Conservation (phyloP, 2,888 invertebrate genomes). For the Crocallis elinguaria region DNA sequence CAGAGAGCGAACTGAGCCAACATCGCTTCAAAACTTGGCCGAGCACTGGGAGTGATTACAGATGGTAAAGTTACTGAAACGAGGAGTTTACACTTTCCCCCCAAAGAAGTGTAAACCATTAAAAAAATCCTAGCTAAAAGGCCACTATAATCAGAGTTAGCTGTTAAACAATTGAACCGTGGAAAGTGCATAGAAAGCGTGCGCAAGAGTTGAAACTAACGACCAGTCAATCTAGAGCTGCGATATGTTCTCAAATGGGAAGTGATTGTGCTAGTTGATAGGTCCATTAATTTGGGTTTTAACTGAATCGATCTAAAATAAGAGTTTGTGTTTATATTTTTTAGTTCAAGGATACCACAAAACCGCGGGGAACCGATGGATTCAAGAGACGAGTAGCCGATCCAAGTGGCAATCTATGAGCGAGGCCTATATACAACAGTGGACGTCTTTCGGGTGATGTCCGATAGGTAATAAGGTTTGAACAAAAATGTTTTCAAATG, state of each 20-base stretch:
- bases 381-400: no score
- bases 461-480: no score
- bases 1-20: no score
- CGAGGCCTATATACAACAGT: no score
- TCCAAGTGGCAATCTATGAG: no score
- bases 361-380: no score
- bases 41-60: slow-evolving; percentile 10
- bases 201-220: slow-evolving; percentile 48
- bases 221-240: slow-evolving; percentile 8
- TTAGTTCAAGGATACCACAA: no score
- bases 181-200: slow-evolving; percentile 78
- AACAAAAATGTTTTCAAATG: no score
- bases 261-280: slow-evolving; percentile 25
- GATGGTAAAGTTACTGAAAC: no score
- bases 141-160: slow-evolving; percentile 13
- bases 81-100: background rate
- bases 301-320: slow-evolving; percentile 12
- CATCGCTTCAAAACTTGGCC: no score
- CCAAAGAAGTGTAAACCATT: background rate
- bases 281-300: slow-evolving; percentile 23
- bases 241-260: slow-evolving; percentile 7
- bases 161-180: slow-evolving; percentile 74
- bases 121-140: background rate
- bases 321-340: background rate
- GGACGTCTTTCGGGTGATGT: no score